Evolutionary conservation across 1,140 invertebrate species (phyloP).

Genomic region (Medauroidea extradentata): DNA sequence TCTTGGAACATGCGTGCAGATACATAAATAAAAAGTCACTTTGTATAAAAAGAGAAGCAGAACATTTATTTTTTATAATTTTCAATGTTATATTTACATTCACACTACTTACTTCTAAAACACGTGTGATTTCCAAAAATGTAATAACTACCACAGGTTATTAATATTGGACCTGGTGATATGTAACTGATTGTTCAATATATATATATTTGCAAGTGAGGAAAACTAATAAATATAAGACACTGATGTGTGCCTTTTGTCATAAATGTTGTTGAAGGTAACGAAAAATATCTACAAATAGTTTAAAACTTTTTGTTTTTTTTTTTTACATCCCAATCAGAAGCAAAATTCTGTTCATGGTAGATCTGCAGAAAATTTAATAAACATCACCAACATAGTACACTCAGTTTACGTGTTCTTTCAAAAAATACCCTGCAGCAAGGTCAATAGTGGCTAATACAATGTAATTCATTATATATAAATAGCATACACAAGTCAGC

Average conservation of each 20-base stretch:
- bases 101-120: neutral
- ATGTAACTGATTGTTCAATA: slow-evolving; percentile 13
- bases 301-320: too few relatives aligned
- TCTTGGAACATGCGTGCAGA: neutral
- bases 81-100: neutral
- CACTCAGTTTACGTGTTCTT: too few relatives aligned
- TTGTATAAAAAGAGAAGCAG: slow-evolving; percentile 5
- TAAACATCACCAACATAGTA: too few relatives aligned
- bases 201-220: neutral
- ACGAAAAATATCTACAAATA: neutral
- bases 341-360: neutral
- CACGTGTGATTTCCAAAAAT: slow-evolving; percentile 5
- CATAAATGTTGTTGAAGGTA: neutral
- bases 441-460: too few relatives aligned
- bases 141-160: slow-evolving; percentile 4
- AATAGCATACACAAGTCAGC: too few relatives aligned
- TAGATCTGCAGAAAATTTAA: neutral
- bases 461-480: too few relatives aligned
- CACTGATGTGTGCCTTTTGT: neutral
- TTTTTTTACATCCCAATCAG: neutral
- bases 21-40: neutral
- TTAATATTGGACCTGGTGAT: neutral
- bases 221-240: neutral
- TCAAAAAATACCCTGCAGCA: too few relatives aligned
- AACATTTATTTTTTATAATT: slow-evolving; percentile 11